phyloP scores from a whole-genome alignment of 2,888 invertebrate species.

The Terebella lapidaria region DNA sequence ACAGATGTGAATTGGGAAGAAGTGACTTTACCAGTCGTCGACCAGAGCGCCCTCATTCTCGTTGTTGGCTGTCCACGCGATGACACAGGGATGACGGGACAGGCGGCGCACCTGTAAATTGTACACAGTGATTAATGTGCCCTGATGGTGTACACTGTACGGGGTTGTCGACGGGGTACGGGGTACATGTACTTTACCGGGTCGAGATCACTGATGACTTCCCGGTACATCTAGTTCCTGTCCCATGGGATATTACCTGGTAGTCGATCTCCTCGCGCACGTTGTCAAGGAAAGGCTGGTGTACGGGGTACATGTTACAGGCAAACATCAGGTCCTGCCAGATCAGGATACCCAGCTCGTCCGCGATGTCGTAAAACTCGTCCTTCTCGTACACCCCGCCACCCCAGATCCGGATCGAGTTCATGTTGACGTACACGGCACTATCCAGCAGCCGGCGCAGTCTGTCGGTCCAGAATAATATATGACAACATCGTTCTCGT shows the following conservation, averaged over 20 bases:
- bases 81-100: conserved; percentile 79
- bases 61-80: conserved; percentile 90
- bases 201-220: no score
- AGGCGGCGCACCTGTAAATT: conserved; percentile 62
- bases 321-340: conserved; percentile 99
- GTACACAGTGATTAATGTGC: no score
- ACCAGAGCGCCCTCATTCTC: conserved; percentile 89
- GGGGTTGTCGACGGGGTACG: no score
- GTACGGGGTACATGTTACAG: conserved; percentile 86
- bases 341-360: conserved; percentile 82
- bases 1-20: no score
- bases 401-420: conserved; percentile 95
- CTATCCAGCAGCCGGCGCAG: conserved; percentile 66
- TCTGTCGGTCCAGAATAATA: background rate
- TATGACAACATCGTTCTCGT: no score
- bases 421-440: conserved; percentile 76
- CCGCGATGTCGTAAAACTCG: conserved; percentile 78
- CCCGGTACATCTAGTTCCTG: no score
- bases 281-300: conserved; percentile 66
- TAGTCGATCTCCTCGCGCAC: conserved; percentile 74
- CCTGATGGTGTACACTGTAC: no score
- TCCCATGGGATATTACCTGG: no score
- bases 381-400: conserved; percentile 87
- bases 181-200: no score
- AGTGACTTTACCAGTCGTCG: conserved; percentile 76